Evolutionary conservation across 23 tunicate genomes (phyloP).

Genomic region (Styela plicata): DNA sequence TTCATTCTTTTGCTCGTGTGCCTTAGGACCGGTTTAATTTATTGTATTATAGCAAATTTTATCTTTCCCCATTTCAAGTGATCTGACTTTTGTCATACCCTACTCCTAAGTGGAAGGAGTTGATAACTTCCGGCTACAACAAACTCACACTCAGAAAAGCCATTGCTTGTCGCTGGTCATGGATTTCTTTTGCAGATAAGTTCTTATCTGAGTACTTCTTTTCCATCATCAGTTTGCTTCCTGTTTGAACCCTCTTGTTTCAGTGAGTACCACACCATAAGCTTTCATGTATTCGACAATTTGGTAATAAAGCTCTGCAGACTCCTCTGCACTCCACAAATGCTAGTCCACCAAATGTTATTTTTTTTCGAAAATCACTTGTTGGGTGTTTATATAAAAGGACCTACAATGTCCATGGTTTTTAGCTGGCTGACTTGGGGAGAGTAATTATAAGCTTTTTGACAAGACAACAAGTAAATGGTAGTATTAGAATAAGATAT

Average conservation of each 20-base stretch:
- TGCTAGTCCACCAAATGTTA: constrained; percentile 88
- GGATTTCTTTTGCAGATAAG: constrained; percentile 56
- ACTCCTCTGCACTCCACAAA: constrained; percentile 83
- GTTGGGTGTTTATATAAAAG: no score
- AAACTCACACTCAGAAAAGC: constrained; percentile 53
- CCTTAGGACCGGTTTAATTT: constrained; percentile 25
- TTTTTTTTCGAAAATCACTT: no score
- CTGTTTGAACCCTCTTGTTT: constrained; percentile 62
- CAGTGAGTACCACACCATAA: constrained; percentile 74
- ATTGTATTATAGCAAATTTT: constrained; percentile 61
- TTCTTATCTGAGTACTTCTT: constrained; percentile 5
- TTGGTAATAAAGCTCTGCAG: constrained; percentile 40
- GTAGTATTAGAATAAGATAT: no score
- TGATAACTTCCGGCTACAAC: constrained; percentile 83
- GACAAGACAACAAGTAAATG: no score
- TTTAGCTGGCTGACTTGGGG: no score
- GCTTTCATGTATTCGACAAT: constrained; percentile 53
- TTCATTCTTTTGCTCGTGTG: constrained; percentile 65
- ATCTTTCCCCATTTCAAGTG: constrained; percentile 42
- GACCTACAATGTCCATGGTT: no score
- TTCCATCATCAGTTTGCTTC: neutral
- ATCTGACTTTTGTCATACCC: constrained; percentile 84
- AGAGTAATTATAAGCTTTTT: no score
- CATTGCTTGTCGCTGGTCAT: constrained; percentile 83
- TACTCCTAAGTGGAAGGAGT: constrained; percentile 78